Base-by-base conservation (phyloP, 2,113 vertebrate species). In the Geococcyx californianus region DNA sequence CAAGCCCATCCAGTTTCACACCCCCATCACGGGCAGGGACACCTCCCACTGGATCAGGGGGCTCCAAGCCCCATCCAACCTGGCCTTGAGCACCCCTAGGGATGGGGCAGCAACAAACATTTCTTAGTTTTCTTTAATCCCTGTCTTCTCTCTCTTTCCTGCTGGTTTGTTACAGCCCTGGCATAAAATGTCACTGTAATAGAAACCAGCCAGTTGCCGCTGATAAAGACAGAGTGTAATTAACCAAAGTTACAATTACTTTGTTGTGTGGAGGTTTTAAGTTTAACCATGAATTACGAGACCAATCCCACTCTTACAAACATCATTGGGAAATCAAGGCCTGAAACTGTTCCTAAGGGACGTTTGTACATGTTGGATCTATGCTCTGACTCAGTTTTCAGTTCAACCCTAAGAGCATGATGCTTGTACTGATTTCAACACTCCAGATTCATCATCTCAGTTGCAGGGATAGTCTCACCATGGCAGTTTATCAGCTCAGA, bases 241-340 rank as follows among this genome's bases (percentile, higher is more conserved):
- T 69, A 87, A 90, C 20, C 59, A 34, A 79, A 47, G 68, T 34
- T 64, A 72, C 47, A 89, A 64, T 58, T 63, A 72, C n/a, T 40
- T 72, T 87, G 84, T 75, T 95, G 40, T 95, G 40, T 40, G 72
- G 58, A 84, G 11, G 49, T 60, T 87, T 70, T 54, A 64, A 70
- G 26, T 70, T 89, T 34, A 84, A 77, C 24, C 36, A 38, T 45
- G 40, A 80, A 73, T 90, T 90, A 73, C 26, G 70, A 69, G 44
- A 68, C 69, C 87, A 64, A 68, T 91, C 93, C 94, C 62, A 94
- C n/a, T 94, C 84, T 92, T 31, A 84, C 34, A 44, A 94, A 72
- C 58, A 68, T 44, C 40, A 60, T 45, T 95, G 89, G 49, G 89
- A 89, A 95, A 96, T 58, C 62, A 76, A 72, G 52, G 52, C 47